Base-by-base conservation (phyloP, 2,888 invertebrate species). In the Amblyjoppa proteus region DNA sequence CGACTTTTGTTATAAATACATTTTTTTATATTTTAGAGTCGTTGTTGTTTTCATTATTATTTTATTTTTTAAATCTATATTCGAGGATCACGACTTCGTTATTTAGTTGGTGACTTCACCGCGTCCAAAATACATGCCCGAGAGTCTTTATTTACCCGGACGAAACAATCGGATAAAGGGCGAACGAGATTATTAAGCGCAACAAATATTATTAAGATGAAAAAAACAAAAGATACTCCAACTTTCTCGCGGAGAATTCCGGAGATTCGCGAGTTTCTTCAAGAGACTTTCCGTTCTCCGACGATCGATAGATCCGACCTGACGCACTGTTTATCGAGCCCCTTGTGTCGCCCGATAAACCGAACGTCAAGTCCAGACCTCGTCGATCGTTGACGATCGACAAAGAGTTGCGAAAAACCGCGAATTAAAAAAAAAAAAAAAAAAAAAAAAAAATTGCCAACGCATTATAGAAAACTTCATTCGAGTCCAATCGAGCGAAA, bases 281-380 rank as follows among this genome's bases (percentile, higher is more conserved):
- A 7, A 31, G n/a, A 38, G 11, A 51, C 11, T 16, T 20, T 61
- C 4, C 51, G 49, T 45, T 78, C 70, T 5, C 38, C 38, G 31
- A 79, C 70, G 61, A 61, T 71, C 70, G 34, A 70, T 28, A 13
- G 51, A 80, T 73, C 53, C 25, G 73, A 56, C 31, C 20, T 45
- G 56, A 31, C 31, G 34, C 25, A 34, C 58, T 4, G 75, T 81
- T 81, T 75, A 81, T 81, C 81, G 69, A 75, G 51, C 56, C 74
- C 68, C 81, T 69, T 56, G 74, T 53, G 9, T 81, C 58, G 4
- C 69, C n/a, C 74, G 81, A 81, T 81, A 81, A 81, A 75, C 74
- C 58, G 68, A 68, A 41, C 41, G 45, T 69, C 81, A 61, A 49
- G 69, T 61, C 34, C 45, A 4, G 25, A 68, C 49, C 45, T 28